Percentiles rank a stretch among this genome's conserved stretches.
phyloP scores from a whole-genome alignment of 37 sponge, comb jelly and placozoan genomes.

The Chondrosia reniformis region DNA sequence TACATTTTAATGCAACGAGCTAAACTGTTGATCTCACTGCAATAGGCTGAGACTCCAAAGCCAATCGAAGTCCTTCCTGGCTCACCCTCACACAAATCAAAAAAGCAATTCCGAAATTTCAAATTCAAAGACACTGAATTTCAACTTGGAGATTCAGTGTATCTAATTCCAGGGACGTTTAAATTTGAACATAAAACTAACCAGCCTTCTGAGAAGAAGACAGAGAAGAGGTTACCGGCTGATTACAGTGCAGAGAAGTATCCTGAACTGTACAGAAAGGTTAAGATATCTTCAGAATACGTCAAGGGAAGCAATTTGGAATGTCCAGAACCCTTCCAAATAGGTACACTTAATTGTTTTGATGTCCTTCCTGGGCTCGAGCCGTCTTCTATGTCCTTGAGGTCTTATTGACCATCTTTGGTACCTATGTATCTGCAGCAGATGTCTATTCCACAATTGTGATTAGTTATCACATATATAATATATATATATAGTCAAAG shows the following conservation, averaged over 20 bases:
- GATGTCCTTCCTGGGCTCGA: too few species aligned
- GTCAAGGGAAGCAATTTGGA: slow-evolving; percentile 83
- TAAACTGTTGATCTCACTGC: not conserved
- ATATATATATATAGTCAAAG: too few species aligned
- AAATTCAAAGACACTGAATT: slow-evolving; percentile 26
- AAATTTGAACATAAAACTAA: slow-evolving; percentile 31
- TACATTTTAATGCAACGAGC: too few species aligned
- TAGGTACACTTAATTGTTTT: too few species aligned
- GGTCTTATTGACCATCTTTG: too few species aligned
- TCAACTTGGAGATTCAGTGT: slow-evolving; percentile 61
- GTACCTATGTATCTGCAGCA: too few species aligned
- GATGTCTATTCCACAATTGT: too few species aligned
- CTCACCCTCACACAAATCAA: not conserved
- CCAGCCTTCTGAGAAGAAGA: not conserved
- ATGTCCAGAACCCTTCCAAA: slow-evolving; percentile 75
- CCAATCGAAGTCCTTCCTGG: not conserved
- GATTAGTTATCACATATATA: too few species aligned
- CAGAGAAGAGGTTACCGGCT: not conserved
- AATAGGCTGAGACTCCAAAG: not conserved
- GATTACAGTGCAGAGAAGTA: slow-evolving; percentile 46
- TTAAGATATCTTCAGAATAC: slow-evolving; percentile 47
- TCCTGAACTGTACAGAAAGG: slow-evolving; percentile 84
- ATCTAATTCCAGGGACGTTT: slow-evolving; percentile 57
- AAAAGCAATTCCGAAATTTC: slow-evolving; percentile 14
- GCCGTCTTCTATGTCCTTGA: too few species aligned